These are phyloP conservation scores for Nasonia giraulti DNA, from an alignment of 1,140 invertebrate genomes.

Conservation along the genomic window DNA sequence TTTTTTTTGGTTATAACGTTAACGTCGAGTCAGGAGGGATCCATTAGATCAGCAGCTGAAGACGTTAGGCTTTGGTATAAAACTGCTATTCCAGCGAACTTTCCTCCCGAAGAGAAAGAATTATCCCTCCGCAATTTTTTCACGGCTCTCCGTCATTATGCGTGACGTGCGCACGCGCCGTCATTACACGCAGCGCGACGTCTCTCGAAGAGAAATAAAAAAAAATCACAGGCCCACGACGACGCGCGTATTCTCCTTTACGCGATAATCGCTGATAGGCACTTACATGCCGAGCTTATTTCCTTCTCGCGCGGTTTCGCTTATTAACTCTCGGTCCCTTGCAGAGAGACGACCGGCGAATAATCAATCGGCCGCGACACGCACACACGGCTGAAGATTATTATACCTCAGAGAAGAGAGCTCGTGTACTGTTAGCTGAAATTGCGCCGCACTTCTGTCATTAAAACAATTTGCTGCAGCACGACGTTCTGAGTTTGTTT, in stretches of 20 bases:
- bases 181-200: constrained; percentile 17
- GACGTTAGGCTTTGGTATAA: too few species aligned
- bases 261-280: constrained; percentile 14
- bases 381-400: background rate
- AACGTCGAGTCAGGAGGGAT: constrained; percentile 15
- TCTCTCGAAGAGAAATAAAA: background rate
- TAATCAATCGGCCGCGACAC: constrained; percentile 34
- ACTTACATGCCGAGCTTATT: background rate
- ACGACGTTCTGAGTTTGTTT: background rate
- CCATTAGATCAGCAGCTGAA: background rate
- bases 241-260: background rate
- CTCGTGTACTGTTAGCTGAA: background rate
- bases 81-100: too few species aligned
- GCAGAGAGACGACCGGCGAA: background rate
- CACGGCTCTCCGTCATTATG: constrained; percentile 13
- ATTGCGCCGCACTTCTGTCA: background rate
- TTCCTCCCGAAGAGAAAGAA: too few species aligned
- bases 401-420: background rate
- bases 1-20: background rate
- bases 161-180: constrained; percentile 34
- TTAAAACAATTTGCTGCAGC: background rate
- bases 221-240: background rate
- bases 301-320: constrained; percentile 25
- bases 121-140: too few species aligned
- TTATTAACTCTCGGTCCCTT: constrained; percentile 3